These are phyloP conservation scores for Crotalus helleri DNA, from an alignment of 2,113 vertebrate species.

Conservation along the genomic window DNA sequence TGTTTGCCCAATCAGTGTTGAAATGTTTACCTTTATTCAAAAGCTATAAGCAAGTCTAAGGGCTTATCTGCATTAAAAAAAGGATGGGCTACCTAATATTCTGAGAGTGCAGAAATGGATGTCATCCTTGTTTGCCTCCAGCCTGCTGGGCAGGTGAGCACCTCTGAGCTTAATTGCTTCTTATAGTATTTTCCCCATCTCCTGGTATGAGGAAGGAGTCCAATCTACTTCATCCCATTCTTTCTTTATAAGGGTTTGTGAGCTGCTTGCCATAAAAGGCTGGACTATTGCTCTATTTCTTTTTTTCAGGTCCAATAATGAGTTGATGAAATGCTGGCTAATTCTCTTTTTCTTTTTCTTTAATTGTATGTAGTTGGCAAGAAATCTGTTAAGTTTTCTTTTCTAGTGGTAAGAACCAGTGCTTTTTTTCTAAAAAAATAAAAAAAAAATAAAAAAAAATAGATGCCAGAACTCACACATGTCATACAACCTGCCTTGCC, in stretches of 20 bases:
- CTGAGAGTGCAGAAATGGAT: neutral
- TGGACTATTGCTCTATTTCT: neutral
- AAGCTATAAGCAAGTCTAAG: neutral
- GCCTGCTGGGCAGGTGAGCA: neutral
- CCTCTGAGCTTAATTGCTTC: neutral
- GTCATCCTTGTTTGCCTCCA: neutral
- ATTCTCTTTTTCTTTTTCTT: neutral
- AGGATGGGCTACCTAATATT: neutral
- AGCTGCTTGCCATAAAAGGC: neutral
- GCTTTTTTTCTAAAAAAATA: too few relatives aligned
- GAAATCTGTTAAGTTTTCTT: neutral
- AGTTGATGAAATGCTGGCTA: neutral
- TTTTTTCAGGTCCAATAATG: neutral
- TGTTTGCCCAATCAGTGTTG: neutral
- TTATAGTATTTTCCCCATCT: neutral
- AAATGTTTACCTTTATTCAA: neutral
- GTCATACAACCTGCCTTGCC: too few relatives aligned
- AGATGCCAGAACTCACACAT: too few relatives aligned
- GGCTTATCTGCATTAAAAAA: neutral
- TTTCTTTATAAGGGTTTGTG: neutral
- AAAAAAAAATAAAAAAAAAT: too few relatives aligned
- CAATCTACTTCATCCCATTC: neutral
- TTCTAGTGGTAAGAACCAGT: neutral
- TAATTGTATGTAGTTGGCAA: neutral
- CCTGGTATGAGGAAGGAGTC: neutral